Evolutionary conservation across 2,797 vertebrate species (phyloP).

Genomic region (Dendrocincla tyrannina): DNA sequence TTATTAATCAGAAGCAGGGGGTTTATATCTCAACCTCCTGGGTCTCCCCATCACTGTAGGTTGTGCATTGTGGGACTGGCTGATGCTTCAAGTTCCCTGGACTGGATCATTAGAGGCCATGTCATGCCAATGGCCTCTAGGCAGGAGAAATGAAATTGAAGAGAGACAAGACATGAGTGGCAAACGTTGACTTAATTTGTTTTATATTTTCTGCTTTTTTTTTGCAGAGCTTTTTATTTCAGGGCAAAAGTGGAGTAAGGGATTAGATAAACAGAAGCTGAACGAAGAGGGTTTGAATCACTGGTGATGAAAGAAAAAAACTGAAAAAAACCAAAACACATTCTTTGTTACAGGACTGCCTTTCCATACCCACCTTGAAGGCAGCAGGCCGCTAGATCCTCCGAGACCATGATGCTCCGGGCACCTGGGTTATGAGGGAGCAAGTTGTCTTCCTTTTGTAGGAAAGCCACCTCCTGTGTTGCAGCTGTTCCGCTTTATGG

Average conservation of each 20-base stretch:
- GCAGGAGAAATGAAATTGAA: not conserved
- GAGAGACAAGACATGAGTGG: not conserved
- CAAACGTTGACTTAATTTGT: not conserved
- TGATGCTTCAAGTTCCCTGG: not conserved
- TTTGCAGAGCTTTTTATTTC: not conserved
- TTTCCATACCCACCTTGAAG: not conserved
- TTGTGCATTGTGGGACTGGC: not conserved
- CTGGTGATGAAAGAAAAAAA: not conserved
- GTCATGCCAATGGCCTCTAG: not conserved
- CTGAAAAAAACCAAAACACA: not conserved
- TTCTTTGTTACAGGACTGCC: not conserved
- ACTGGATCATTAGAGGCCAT: not conserved
- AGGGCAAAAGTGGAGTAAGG: not conserved
- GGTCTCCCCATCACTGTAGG: not conserved
- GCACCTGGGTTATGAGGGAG: not conserved
- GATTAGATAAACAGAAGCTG: not conserved
- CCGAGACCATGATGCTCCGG: not conserved
- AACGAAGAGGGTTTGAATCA: not conserved
- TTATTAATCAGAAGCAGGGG: not conserved
- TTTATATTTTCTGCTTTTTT: not conserved
- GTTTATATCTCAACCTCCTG: not conserved
- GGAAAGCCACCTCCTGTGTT: not conserved
- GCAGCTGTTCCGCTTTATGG: fast-evolving
- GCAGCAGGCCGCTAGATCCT: not conserved
- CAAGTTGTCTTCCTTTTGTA: not conserved